Evolutionary conservation across 2,888 invertebrate species (phyloP).

Genomic region (Ceraclea dissimilis): DNA sequence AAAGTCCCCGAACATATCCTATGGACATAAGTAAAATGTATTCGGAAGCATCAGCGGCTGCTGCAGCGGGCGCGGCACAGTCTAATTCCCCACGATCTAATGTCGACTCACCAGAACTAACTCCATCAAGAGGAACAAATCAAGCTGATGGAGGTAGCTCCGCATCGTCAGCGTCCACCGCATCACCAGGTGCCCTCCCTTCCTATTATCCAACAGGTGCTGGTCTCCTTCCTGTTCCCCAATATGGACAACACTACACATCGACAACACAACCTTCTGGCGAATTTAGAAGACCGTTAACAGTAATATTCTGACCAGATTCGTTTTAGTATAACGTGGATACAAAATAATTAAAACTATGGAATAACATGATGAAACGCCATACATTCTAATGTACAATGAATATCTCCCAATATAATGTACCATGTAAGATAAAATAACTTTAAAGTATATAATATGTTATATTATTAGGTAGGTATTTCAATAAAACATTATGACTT

Average conservation of each 20-base stretch:
- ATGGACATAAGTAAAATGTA: conserved; percentile 63
- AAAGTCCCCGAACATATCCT: conserved; percentile 45
- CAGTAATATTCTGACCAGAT: conserved; percentile 79
- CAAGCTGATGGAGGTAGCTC: conserved; percentile 46
- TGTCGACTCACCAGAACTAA: conserved; percentile 49
- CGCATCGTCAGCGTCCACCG: conserved; percentile 51
- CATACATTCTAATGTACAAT: too few relatives aligned
- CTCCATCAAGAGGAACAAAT: conserved; percentile 43
- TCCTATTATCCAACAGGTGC: conserved; percentile 51
- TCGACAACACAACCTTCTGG: conserved; percentile 50
- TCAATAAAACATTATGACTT: too few relatives aligned
- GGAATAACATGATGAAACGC: too few relatives aligned
- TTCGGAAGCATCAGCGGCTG: conserved; percentile 53
- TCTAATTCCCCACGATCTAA: conserved; percentile 43
- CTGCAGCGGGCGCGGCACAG: conserved; percentile 49
- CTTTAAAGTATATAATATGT: too few relatives aligned
- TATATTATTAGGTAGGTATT: too few relatives aligned
- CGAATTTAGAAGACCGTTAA: conserved; percentile 66
- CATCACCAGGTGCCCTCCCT: conserved; percentile 56
- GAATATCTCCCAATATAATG: too few relatives aligned
- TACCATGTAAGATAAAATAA: too few relatives aligned
- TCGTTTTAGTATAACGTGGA: conserved; percentile 18
- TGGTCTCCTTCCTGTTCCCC: conserved; percentile 57
- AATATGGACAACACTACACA: conserved; percentile 55
- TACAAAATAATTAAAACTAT: too few relatives aligned